phyloP scores from a whole-genome alignment of 2,888 invertebrate species.

The Pseudococcus viburni region DNA sequence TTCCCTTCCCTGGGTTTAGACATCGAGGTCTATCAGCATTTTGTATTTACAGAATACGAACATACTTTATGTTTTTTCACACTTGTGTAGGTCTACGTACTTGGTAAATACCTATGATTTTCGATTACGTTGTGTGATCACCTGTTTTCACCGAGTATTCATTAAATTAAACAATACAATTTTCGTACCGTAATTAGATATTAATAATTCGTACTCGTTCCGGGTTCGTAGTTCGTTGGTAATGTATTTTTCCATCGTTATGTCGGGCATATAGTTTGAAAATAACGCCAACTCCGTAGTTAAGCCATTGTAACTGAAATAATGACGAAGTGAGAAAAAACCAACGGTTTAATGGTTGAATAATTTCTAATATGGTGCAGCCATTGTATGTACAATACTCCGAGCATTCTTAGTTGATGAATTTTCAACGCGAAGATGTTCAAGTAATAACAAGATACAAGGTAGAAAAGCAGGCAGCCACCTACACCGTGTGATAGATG shows the following conservation, averaged over 20 bases:
- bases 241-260: background rate
- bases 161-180: too few relatives aligned
- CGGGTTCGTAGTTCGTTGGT: background rate
- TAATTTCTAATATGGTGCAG: background rate
- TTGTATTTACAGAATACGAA: too few relatives aligned
- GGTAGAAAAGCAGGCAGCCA: background rate
- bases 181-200: too few relatives aligned
- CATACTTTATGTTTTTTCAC: too few relatives aligned
- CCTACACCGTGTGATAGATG: constrained; percentile 11
- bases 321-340: background rate
- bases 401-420: background rate
- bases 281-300: background rate
- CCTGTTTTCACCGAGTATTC: too few relatives aligned
- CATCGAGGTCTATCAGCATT: too few relatives aligned
- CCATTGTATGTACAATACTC: background rate
- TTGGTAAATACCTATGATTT: too few relatives aligned
- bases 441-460: background rate
- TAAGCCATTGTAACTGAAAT: background rate
- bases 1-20: too few relatives aligned
- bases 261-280: background rate
- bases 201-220: background rate
- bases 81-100: too few relatives aligned
- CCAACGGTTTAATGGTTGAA: background rate
- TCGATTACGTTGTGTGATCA: too few relatives aligned
- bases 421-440: background rate